A percentile compares a stretch with the other conserved stretches of the same genome.
phyloP scores from a whole-genome alignment of 2,888 invertebrate species.

The Lapara coniferarum region DNA sequence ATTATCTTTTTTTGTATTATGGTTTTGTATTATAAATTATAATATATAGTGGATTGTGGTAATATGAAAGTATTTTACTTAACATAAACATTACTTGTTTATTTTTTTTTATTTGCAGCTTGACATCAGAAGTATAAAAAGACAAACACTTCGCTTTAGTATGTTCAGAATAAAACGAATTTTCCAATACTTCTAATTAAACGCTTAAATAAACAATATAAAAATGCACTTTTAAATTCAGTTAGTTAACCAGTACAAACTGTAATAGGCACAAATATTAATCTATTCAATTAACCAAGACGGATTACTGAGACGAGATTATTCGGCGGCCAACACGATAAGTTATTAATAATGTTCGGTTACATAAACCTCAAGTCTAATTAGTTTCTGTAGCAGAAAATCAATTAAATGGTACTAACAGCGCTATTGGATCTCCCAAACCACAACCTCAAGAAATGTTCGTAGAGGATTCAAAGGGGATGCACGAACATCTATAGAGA shows the following conservation, averaged over 20 bases:
- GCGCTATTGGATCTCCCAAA: constrained; percentile 57
- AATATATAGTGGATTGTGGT: too few relatives aligned
- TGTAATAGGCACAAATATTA: constrained; percentile 42
- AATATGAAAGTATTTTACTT: background rate
- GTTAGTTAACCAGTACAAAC: background rate
- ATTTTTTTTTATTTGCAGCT: too few relatives aligned
- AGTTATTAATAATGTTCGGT: constrained; percentile 76
- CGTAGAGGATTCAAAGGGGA: constrained; percentile 63
- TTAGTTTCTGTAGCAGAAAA: constrained; percentile 79
- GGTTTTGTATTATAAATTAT: too few relatives aligned
- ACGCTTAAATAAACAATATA: background rate
- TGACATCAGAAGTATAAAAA: too few relatives aligned
- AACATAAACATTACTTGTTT: background rate
- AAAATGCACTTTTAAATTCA: background rate
- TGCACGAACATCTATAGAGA: constrained; percentile 52
- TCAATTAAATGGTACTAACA: constrained; percentile 78
- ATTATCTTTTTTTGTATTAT: too few relatives aligned
- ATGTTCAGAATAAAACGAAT: too few relatives aligned
- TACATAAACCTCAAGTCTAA: constrained; percentile 79
- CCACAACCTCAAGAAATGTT: constrained; percentile 74
- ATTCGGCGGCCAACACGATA: constrained; percentile 63
- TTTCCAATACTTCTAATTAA: background rate
- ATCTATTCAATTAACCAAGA: constrained; percentile 58
- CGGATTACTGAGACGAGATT: constrained; percentile 61
- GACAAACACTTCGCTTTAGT: too few relatives aligned